These are phyloP conservation scores for Hoplodrina blanda DNA, from an alignment of 2,888 invertebrate species.

Conservation along the genomic window DNA sequence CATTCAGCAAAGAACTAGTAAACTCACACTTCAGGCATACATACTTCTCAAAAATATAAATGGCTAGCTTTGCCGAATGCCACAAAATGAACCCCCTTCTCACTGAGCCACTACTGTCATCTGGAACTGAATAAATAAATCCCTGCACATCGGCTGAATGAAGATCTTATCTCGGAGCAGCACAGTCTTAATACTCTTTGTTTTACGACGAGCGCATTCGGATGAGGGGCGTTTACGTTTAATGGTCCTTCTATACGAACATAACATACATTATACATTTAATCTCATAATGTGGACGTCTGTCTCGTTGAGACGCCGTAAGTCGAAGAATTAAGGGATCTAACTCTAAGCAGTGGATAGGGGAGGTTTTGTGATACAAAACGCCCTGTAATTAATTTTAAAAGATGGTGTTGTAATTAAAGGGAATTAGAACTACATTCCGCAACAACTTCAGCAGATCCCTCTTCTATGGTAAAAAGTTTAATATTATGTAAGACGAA, in stretches of 20 bases:
- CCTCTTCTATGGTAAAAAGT: background rate
- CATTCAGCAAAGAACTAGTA: no score
- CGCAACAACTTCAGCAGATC: background rate
- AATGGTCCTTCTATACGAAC: slow-evolving; percentile 57
- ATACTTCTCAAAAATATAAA: background rate
- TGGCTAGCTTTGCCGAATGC: background rate
- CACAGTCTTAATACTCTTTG: slow-evolving; percentile 68
- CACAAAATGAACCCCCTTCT: background rate
- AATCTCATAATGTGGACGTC: slow-evolving; percentile 50
- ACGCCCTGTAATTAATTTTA: slow-evolving; percentile 29
- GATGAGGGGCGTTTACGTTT: slow-evolving; percentile 68
- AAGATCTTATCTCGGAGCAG: slow-evolving; percentile 54
- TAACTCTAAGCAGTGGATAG: slow-evolving; percentile 10
- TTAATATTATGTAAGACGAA: background rate
- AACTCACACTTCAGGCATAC: no score
- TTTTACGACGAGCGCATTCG: slow-evolving; percentile 71
- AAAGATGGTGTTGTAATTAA: slow-evolving; percentile 8
- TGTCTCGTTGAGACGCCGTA: slow-evolving; percentile 22
- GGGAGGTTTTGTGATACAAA: slow-evolving; percentile 2
- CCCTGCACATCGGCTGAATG: slow-evolving; percentile 31
- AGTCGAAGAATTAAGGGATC: slow-evolving; percentile 29
- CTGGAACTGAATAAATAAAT: slow-evolving; percentile 34
- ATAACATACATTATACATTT: slow-evolving; percentile 58
- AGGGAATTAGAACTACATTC: background rate
- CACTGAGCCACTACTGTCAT: slow-evolving; percentile 30